Evolutionary conservation across 37 sponge, comb jelly and placozoan species (phyloP).

Genomic region (Beroe forskalii): DNA sequence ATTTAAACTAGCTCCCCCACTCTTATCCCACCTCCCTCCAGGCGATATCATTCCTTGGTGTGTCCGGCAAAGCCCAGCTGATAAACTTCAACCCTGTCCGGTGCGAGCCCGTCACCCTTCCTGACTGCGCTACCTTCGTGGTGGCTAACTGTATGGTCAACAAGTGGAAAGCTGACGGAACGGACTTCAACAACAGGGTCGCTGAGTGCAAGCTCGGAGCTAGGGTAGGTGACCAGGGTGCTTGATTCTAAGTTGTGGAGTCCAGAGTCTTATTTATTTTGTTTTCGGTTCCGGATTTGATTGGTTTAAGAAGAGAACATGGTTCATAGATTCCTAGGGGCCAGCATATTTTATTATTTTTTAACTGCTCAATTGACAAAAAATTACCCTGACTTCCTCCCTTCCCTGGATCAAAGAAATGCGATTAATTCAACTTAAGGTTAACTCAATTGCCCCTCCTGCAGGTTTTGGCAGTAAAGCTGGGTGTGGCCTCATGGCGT

Average conservation of each 20-base stretch:
- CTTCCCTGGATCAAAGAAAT: too few relatives aligned
- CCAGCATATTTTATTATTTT: too few relatives aligned
- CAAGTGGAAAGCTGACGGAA: slow-evolving; percentile 66
- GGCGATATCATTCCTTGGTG: slow-evolving; percentile 92
- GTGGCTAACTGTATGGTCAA: slow-evolving; percentile 79
- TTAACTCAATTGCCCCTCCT: background rate
- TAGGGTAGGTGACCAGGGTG: slow-evolving; percentile 56
- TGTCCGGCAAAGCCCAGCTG: slow-evolving; percentile 78
- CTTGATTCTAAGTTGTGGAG: too few relatives aligned
- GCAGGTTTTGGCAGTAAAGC: slow-evolving; percentile 68
- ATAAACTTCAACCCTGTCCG: slow-evolving; percentile 89
- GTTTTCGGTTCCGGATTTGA: too few relatives aligned
- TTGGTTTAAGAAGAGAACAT: too few relatives aligned
- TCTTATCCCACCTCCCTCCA: too few relatives aligned
- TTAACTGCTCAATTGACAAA: too few relatives aligned
- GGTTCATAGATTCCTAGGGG: too few relatives aligned
- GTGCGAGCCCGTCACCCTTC: slow-evolving; percentile 72
- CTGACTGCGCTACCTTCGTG: slow-evolving; percentile 76
- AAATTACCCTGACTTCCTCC: too few relatives aligned
- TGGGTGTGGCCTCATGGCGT: slow-evolving; percentile 64
- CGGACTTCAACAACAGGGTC: slow-evolving; percentile 84
- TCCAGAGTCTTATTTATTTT: too few relatives aligned
- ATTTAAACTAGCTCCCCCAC: too few relatives aligned
- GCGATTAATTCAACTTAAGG: too few relatives aligned
- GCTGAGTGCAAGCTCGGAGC: slow-evolving; percentile 90